These are phyloP conservation scores for Onychomys arenicola DNA, from an alignment of 2,797 vertebrate genomes.

Conservation along the genomic window DNA sequence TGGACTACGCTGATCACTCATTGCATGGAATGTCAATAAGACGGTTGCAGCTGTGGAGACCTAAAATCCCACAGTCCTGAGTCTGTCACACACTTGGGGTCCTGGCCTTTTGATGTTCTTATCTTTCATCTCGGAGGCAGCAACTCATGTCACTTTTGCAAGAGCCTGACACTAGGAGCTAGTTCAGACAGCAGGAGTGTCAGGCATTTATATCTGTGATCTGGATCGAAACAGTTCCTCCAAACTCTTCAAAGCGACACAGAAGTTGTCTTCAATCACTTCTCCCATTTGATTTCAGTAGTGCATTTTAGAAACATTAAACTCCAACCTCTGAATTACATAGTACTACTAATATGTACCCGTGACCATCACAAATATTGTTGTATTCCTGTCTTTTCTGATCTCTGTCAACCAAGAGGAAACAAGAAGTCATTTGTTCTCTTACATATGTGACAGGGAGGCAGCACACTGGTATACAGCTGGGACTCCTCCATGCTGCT, in stretches of 20 bases:
- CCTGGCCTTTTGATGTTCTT: not conserved
- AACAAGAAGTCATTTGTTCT: slow-evolving; percentile 77
- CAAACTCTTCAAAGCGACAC: slow-evolving; percentile 70
- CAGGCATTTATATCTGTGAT: slow-evolving; percentile 9
- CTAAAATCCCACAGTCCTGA: no score
- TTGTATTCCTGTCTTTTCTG: slow-evolving; percentile 80
- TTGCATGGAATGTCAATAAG: not conserved
- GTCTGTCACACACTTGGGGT: not conserved
- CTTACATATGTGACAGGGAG: slow-evolving; percentile 81
- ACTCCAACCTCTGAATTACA: slow-evolving; percentile 80
- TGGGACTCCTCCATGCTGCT: not conserved
- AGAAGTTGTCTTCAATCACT: slow-evolving; percentile 38
- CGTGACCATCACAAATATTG: slow-evolving; percentile 82
- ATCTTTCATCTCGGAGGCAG: not conserved
- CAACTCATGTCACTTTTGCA: not conserved
- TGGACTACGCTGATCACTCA: no score
- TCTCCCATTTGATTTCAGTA: slow-evolving; percentile 63
- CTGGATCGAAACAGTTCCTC: not conserved
- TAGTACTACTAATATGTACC: slow-evolving; percentile 73
- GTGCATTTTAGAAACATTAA: slow-evolving; percentile 73
- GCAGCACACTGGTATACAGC: not conserved
- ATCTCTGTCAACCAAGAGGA: slow-evolving; percentile 79
- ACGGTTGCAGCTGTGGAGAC: not conserved
- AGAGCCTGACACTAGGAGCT: not conserved
- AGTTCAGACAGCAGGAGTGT: not conserved